These are phyloP conservation scores for Aleiodes alternator DNA, from an alignment of 2,888 invertebrate genomes.

Conservation along the genomic window DNA sequence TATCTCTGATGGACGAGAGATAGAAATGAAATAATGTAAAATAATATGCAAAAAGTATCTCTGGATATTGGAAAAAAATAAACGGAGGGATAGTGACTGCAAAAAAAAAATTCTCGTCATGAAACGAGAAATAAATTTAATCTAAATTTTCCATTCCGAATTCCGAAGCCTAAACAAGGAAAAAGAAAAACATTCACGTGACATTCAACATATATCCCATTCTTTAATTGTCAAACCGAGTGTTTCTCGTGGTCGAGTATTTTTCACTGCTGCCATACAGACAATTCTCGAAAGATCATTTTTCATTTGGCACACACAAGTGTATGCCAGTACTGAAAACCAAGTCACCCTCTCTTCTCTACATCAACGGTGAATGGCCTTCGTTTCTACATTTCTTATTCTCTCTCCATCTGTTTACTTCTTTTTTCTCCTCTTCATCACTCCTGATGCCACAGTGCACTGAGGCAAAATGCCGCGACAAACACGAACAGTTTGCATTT, in stretches of 20 bases:
- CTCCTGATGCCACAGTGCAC: slow-evolving; percentile 15
- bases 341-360: slow-evolving; percentile 54
- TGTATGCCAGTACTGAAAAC: slow-evolving; percentile 32
- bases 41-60: too few relatives aligned
- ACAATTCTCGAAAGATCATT: slow-evolving; percentile 54
- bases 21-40: too few relatives aligned
- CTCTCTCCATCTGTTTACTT: slow-evolving; percentile 10
- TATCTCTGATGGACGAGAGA: too few relatives aligned
- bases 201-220: background rate
- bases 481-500: slow-evolving; percentile 47
- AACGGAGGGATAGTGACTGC: too few relatives aligned
- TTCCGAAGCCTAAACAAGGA: too few relatives aligned
- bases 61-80: too few relatives aligned
- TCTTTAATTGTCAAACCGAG: slow-evolving; percentile 22
- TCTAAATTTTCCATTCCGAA: too few relatives aligned
- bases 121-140: too few relatives aligned
- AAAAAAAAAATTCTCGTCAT: too few relatives aligned
- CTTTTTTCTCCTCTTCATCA: slow-evolving; percentile 14
- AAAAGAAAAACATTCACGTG: background rate
- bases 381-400: slow-evolving; percentile 34
- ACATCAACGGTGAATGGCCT: slow-evolving; percentile 52
- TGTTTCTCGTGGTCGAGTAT: slow-evolving; percentile 51
- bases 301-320: slow-evolving; percentile 50
- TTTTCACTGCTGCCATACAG: slow-evolving; percentile 56
- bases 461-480: slow-evolving; percentile 38